Conservation (phyloP, 2,888 invertebrate species). For the Tiliacea aurago region DNA sequence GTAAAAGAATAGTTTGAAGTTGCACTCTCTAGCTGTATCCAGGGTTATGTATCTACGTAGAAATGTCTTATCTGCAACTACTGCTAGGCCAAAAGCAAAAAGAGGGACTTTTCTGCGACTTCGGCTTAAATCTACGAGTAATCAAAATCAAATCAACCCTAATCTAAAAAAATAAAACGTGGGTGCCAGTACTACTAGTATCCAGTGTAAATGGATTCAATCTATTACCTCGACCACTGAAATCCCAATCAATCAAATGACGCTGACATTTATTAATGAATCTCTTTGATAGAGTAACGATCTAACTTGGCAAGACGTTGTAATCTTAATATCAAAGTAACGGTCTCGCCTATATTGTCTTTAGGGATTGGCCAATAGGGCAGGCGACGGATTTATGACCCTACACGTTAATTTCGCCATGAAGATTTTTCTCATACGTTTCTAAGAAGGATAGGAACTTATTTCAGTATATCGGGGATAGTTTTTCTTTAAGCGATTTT, state of each 20-base stretch:
- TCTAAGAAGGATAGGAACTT: constrained; percentile 10
- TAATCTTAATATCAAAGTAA: constrained; percentile 40
- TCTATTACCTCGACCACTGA: constrained; percentile 25
- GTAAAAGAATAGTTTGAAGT: not conserved
- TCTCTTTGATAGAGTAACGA: constrained; percentile 29
- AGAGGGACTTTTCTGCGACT: not conserved
- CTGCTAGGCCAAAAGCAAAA: not conserved
- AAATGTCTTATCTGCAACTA: not conserved
- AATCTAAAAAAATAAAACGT: not conserved
- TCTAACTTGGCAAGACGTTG: constrained; percentile 25
- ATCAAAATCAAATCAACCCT: constrained; percentile 2
- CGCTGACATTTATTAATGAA: constrained; percentile 36
- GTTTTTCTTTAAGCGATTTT: constrained; percentile 1
- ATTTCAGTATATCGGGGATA: constrained; percentile 1
- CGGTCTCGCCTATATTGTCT: constrained; percentile 13
- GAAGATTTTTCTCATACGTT: constrained; percentile 28
- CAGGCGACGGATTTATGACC: constrained; percentile 37
- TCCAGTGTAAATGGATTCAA: constrained; percentile 31
- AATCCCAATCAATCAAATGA: constrained; percentile 44
- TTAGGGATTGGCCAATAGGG: constrained; percentile 26
- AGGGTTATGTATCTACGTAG: not conserved
- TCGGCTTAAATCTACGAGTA: not conserved
- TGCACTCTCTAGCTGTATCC: not conserved
- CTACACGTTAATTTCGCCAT: constrained; percentile 26
- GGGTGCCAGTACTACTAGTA: too few relatives aligned